Conservation (phyloP, 2,888 invertebrate species). For the Reticulitermes lucifugus region DNA sequence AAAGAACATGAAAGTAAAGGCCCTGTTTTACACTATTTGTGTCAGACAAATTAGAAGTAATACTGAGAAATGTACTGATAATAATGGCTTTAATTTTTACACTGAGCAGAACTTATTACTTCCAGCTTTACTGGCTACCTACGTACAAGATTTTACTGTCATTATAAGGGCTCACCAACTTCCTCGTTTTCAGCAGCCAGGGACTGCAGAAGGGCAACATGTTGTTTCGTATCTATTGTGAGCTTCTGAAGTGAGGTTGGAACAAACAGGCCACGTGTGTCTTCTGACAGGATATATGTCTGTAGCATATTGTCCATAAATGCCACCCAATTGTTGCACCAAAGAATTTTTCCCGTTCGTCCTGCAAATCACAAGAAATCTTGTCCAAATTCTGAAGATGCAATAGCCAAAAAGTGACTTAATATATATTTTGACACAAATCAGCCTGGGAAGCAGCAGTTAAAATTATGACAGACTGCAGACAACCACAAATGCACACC, state of each 20-base stretch:
- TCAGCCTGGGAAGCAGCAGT: background rate
- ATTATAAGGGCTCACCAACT: background rate
- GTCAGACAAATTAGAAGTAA: no score
- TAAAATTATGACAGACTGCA: background rate
- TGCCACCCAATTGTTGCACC: slow-evolving; percentile 88
- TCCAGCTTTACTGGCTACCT: no score
- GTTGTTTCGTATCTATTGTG: slow-evolving; percentile 75
- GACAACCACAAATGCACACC: background rate
- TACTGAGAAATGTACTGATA: no score
- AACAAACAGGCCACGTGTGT: slow-evolving; percentile 76
- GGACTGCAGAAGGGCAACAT: slow-evolving; percentile 60
- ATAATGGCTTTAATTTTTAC: no score
- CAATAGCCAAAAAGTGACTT: no score
- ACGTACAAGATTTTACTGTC: no score
- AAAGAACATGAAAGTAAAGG: no score
- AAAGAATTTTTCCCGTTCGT: slow-evolving; percentile 69
- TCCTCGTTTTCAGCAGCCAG: background rate
- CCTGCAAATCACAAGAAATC: slow-evolving; percentile 53
- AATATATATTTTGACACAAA: background rate
- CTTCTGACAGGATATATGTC: slow-evolving; percentile 77
- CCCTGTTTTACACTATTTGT: no score
- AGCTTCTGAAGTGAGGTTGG: slow-evolving; percentile 81
- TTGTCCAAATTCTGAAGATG: background rate
- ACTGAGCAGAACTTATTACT: no score
- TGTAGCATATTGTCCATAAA: slow-evolving; percentile 93